Base-by-base conservation (phyloP, 2,797 vertebrate species). In the Sternarchorhynchus goeldii region DNA sequence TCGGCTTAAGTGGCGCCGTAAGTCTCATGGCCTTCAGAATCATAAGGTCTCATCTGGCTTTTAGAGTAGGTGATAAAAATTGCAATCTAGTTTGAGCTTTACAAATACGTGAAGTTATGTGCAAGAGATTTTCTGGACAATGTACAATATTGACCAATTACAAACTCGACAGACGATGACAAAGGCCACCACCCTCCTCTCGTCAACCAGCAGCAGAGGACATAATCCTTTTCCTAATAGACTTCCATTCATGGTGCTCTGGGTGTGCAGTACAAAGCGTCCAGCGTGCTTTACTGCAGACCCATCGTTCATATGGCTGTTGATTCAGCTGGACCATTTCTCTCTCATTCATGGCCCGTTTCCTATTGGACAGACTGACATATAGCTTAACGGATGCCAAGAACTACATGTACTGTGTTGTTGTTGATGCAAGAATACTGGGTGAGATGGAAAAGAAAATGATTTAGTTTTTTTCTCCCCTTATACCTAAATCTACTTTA, bases 281-380 rank as follows among this genome's bases (percentile, higher is more conserved):
- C 29, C 62, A 62, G 45, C 12, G 21, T 5, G 58, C n/a, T 29
- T 2, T 21, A 70, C 64, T 41, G 59, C 70, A 57, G 39, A 78
- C 55, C 64, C 67, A 57, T 34, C 45, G 59, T 62, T 79, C 41
- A 75, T 0, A 41, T 63, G 79, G 75, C 45, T 84, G 81, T 85
- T 85, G 77, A 73, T 71, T 83, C 80, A 88, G 79, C 79, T 85
- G 77, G 65, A 64, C 57, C 32, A 65, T 83, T 83, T 75, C 41
- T 74, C 64, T 83, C 77, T 77, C 36, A 64, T 63, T 70, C 45
- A 62, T 82, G 78, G 76, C 31, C 58, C 65, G 70, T 64, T 79
- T 80, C 71, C 21, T 50, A 67, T 71, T 75, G 66, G 75, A 77
- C 64, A 79, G 50, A 68, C 53, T 67, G 75, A 70, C 64, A 80